Evolutionary conservation across 23 tunicate genomes (phyloP).

Genomic region (Aplidium turbinatum): DNA sequence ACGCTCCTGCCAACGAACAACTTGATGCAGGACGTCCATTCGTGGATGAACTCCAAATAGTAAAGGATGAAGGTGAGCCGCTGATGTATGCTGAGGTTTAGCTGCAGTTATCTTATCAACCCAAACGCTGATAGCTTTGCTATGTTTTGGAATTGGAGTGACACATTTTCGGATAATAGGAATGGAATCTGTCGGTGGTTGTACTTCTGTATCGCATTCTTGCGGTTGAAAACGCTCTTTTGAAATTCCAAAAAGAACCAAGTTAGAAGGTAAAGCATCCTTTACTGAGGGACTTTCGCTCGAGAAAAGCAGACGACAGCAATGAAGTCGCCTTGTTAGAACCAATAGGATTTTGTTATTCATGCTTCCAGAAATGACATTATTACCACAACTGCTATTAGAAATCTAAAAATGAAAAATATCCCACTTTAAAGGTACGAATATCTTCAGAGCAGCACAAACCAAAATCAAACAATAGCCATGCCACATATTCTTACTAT

Average conservation of each 20-base stretch:
- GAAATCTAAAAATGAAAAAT: too few species aligned
- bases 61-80: slow-evolving; percentile 61
- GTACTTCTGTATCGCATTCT: not conserved
- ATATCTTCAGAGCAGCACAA: too few species aligned
- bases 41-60: slow-evolving; percentile 73
- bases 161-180: slow-evolving; percentile 37
- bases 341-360: too few species aligned
- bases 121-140: slow-evolving; percentile 42
- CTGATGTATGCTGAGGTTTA: slow-evolving; percentile 6
- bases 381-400: too few species aligned
- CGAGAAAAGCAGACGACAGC: not conserved
- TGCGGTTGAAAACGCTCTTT: not conserved
- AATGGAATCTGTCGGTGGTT: slow-evolving; percentile 2
- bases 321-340: too few species aligned
- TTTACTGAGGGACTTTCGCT: not conserved
- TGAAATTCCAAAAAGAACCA: slow-evolving; percentile 37
- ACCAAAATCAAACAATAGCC: too few species aligned
- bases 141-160: slow-evolving; percentile 3
- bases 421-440: too few species aligned
- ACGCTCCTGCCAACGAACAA: slow-evolving; percentile 72
- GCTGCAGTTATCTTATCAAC: slow-evolving; percentile 30
- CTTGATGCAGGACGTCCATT: slow-evolving; percentile 73
- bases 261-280: slow-evolving; percentile 22
- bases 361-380: too few species aligned
- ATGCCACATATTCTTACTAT: too few species aligned